Conservation (phyloP, 2,797 vertebrate genomes). For the Sciurus carolinensis region DNA sequence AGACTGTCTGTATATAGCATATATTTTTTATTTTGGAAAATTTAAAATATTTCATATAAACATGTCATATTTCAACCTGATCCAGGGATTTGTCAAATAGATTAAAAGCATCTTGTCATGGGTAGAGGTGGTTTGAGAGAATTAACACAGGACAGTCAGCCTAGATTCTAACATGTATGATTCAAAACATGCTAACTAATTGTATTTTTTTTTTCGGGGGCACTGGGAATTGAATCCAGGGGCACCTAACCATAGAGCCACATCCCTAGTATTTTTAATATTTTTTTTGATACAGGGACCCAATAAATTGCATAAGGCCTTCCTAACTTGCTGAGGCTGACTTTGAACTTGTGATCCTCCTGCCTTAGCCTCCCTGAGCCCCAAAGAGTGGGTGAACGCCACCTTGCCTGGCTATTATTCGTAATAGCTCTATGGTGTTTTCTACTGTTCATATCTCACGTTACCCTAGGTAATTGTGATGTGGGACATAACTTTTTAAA, state of each 20-base stretch:
- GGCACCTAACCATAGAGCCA: too few species aligned
- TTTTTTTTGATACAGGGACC: too few species aligned
- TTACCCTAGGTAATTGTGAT: constrained; percentile 28
- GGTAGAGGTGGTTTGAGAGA: not conserved
- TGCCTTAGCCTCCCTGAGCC: too few species aligned
- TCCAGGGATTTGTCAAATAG: not conserved
- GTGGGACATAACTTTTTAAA: constrained; percentile 8
- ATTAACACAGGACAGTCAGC: not conserved
- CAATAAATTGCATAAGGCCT: too few species aligned
- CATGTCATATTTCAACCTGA: not conserved
- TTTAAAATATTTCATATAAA: constrained; percentile 19
- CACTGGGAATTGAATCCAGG: too few species aligned
- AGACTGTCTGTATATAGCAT: not conserved
- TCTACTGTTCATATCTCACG: not conserved
- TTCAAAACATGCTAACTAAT: not conserved
- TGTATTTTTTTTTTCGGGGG: not conserved
- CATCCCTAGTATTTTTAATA: too few species aligned
- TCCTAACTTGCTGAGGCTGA: too few species aligned
- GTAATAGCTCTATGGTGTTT: not conserved
- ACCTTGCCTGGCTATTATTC: too few species aligned
- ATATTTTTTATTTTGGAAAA: constrained; percentile 39
- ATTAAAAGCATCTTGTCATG: not conserved
- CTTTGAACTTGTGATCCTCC: too few species aligned
- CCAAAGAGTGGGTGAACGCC: too few species aligned
- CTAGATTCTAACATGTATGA: not conserved